phyloP scores from a whole-genome alignment of 2,113 vertebrate species.

The Fulica atra region DNA sequence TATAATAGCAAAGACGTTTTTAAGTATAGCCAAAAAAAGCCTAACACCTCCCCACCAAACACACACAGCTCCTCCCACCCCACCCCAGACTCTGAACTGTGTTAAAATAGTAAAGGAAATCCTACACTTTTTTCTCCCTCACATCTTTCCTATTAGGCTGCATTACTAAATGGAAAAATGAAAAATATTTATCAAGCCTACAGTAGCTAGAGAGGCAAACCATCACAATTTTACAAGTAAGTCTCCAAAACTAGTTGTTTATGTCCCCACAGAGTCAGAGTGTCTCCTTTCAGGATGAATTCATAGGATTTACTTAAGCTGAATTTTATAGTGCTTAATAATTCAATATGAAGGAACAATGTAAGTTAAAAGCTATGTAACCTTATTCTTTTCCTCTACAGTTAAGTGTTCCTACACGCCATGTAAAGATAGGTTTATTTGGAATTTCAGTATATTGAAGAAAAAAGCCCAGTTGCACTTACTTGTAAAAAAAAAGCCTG shows the following conservation, averaged over 20 bases:
- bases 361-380: neutral
- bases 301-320: neutral
- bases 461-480: neutral
- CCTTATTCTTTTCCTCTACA: neutral
- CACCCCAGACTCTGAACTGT: neutral
- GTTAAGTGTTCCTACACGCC: neutral
- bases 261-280: neutral
- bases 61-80: too few species aligned
- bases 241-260: neutral
- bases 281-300: neutral
- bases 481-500: neutral
- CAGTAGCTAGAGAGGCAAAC: neutral
- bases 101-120: neutral
- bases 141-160: neutral
- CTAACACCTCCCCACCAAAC: neutral
- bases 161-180: neutral
- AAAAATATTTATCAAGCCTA: neutral
- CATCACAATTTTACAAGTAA: neutral
- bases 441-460: neutral
- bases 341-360: neutral
- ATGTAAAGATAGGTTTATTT: neutral
- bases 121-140: neutral
- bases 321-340: neutral
- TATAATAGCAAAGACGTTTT: neutral
- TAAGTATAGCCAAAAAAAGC: neutral